A percentile compares a stretch with the other conserved stretches of the same genome.
phyloP scores from a whole-genome alignment of 2,797 vertebrate genomes.

The Gymnothorax reevesii region DNA sequence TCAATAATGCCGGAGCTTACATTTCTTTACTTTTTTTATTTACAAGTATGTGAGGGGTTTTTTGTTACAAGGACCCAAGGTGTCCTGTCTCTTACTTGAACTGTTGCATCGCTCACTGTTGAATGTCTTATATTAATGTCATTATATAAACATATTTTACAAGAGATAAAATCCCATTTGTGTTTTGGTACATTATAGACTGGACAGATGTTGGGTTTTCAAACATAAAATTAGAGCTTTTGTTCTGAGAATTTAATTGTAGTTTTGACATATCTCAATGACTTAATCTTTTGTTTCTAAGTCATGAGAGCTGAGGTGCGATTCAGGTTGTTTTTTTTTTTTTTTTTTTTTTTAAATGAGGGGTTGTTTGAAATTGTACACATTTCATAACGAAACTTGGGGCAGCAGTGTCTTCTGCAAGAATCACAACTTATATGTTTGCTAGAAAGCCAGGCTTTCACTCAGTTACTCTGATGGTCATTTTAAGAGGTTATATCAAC shows the following conservation, averaged over 20 bases:
- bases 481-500: slow-evolving; percentile 35
- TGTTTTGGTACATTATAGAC: slow-evolving; percentile 57
- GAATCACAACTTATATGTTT: slow-evolving; percentile 6
- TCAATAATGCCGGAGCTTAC: slow-evolving; percentile 7
- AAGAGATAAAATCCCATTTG: slow-evolving; percentile 55
- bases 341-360: background rate
- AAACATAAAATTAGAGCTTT: slow-evolving; percentile 56
- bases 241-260: slow-evolving; percentile 53
- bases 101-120: slow-evolving; percentile 78
- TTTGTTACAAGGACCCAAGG: slow-evolving; percentile 54
- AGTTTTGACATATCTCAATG: slow-evolving; percentile 47
- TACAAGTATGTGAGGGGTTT: slow-evolving; percentile 9
- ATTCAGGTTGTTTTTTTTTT: background rate
- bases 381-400: slow-evolving; percentile 48
- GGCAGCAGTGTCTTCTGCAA: slow-evolving; percentile 14
- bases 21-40: slow-evolving; percentile 12
- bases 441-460: slow-evolving; percentile 43
- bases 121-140: slow-evolving; percentile 74
- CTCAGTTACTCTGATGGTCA: slow-evolving; percentile 28
- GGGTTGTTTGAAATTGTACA: slow-evolving; percentile 64
- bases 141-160: slow-evolving; percentile 68
- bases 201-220: slow-evolving; percentile 32
- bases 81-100: slow-evolving; percentile 84
- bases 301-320: background rate
- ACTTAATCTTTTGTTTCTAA: slow-evolving; percentile 24